phyloP scores from a whole-genome alignment of 2,888 invertebrate species.

The Apodemia zela region DNA sequence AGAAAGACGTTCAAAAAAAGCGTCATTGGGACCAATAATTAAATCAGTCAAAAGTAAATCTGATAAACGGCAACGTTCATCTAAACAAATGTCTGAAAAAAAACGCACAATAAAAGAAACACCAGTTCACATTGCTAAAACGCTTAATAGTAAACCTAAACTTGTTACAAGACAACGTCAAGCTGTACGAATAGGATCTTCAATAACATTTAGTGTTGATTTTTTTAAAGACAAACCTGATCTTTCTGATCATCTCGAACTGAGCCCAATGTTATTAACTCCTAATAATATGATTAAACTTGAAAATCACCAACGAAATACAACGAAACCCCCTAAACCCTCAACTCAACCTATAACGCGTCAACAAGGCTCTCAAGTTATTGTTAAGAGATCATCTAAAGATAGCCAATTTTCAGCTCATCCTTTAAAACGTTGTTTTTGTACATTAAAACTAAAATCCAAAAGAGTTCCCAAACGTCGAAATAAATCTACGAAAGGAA shows the following conservation, averaged over 20 bases:
- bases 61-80: not conserved
- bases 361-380: conserved; percentile 21
- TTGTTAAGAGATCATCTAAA: conserved; percentile 19
- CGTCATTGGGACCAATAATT: not conserved
- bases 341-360: conserved; percentile 1
- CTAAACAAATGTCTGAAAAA: conserved; percentile 18
- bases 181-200: conserved; percentile 42
- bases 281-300: not conserved
- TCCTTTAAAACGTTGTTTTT: conserved; percentile 42
- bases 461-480: conserved; percentile 25
- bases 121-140: not conserved
- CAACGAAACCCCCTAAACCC: not conserved
- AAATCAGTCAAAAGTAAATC: not conserved
- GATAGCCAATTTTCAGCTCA: conserved; percentile 29
- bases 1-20: not conserved
- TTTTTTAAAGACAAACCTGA: conserved; percentile 38
- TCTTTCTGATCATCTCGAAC: not conserved
- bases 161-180: conserved; percentile 26
- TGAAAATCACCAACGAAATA: not conserved
- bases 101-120: not conserved
- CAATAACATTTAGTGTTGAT: conserved; percentile 41
- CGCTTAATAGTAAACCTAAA: not conserved
- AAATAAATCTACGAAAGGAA: conserved; percentile 18
- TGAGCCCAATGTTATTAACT: not conserved
- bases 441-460: conserved; percentile 41